Base-by-base conservation (phyloP, 2,888 invertebrate genomes). In the Metellina segmentata region DNA sequence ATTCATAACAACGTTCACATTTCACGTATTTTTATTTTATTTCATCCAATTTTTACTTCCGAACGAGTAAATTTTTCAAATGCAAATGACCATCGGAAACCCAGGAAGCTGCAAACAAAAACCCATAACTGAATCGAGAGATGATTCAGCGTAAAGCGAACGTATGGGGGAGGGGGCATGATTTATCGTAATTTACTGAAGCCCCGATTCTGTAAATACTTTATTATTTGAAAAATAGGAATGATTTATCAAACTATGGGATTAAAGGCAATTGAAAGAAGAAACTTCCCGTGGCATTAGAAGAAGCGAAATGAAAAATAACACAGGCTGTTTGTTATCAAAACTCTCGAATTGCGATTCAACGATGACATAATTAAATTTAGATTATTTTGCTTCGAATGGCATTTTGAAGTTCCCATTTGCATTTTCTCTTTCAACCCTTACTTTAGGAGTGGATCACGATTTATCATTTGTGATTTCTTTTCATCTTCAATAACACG, bases 301-400 rank as follows among this genome's bases (percentile, higher is more conserved):
- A 34, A 34, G 34, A 34, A 34, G 34, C 4, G 34, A 34, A 34
- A 34, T 51, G 77, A 77, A 77, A 77, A 77, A 77, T 77, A 16
- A 51, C n/a, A 16, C 77, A 49, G n/a, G n/a, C 51, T 77, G 77
- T 52, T 7, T 51, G 16, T 51, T 77, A 77, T n/a, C 9, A 13
- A 74, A 74, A 20, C 1, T 20, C 9, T 20, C 77, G 51, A 51
- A 49, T 77, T 7, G 9, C 51, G 19, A 49, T 51, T 51, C 51
- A n/a, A 13, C n/a, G n/a, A 77, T 19, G 77, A 51, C 51, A 51
- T 77, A 77, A 77, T 77, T 77, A 52, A 77, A 77, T 77, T 77
- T 77, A 77, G 77, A 77, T 77, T 77, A 77, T 77, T 77, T 77
- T 77, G 77, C 77, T 77, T 51, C 52, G 19, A n/a, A 77, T 49